These are phyloP conservation scores for Meleagris gallopavo DNA, from an alignment of 2,113 vertebrate species.

Conservation along the genomic window DNA sequence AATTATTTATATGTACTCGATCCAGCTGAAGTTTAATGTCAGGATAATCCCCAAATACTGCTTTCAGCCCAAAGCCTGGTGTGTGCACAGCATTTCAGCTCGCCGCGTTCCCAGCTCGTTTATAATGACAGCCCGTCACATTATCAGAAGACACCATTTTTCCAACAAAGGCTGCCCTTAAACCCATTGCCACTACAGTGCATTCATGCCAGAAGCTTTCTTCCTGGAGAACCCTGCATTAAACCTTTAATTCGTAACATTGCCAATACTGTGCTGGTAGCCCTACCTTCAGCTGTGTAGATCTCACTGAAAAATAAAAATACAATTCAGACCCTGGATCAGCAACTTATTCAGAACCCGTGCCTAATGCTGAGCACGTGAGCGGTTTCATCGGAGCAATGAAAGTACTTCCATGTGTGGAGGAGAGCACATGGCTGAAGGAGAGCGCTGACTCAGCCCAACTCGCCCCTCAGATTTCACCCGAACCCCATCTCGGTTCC, in stretches of 20 bases:
- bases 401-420: not conserved
- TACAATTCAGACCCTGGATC: not conserved
- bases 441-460: conserved; percentile 17
- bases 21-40: not conserved
- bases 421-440: not conserved
- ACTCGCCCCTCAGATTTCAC: not conserved
- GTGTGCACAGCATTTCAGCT: not conserved
- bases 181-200: not conserved
- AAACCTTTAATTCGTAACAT: not conserved
- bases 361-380: conserved; percentile 25
- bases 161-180: not conserved
- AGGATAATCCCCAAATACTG: not conserved
- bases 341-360: conserved; percentile 19
- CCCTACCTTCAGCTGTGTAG: not conserved
- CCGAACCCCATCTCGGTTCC: not conserved
- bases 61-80: not conserved
- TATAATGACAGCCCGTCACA: not conserved
- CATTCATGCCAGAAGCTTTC: not conserved
- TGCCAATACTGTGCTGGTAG: not conserved
- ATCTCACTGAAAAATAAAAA: not conserved
- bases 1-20: not conserved
- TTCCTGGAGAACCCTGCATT: not conserved
- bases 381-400: not conserved
- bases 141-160: not conserved
- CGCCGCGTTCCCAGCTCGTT: not conserved